A percentile compares a stretch with the other conserved stretches of the same genome.
These are phyloP conservation scores for Odontocolon sp. DNA, from an alignment of 2,888 invertebrate genomes.

Conservation along the genomic window DNA sequence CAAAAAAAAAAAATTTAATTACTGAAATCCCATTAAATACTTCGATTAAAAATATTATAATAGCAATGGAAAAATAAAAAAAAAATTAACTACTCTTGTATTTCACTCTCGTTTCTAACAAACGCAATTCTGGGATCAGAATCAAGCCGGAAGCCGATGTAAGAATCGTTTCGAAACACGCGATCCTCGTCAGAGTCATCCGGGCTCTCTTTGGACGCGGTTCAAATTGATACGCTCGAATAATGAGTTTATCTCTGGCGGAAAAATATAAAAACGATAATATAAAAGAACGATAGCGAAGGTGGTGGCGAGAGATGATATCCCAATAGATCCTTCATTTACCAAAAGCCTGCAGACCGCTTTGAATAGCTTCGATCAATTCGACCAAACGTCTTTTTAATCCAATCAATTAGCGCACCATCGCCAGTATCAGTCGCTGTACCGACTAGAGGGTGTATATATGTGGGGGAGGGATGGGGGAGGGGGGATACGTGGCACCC, in stretches of 20 bases:
- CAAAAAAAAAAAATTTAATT: no score
- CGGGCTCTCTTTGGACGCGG: conserved; percentile 29
- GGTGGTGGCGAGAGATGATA: background rate
- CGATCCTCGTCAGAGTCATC: conserved; percentile 37
- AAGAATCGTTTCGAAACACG: conserved; percentile 49
- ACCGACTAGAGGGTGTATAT: background rate
- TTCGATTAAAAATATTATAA: no score
- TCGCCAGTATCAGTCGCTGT: conserved; percentile 48
- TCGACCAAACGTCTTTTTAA: conserved; percentile 79
- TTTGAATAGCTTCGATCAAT: conserved; percentile 70
- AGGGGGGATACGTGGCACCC: conserved; percentile 26
- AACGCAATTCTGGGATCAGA: conserved; percentile 41
- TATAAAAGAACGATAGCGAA: conserved; percentile 28
- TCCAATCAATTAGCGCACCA: conserved; percentile 77
- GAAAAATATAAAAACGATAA: conserved; percentile 46
- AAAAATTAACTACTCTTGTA: no score
- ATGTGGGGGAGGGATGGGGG: background rate
- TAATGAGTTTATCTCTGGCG: conserved; percentile 59
- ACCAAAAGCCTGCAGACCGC: conserved; percentile 8
- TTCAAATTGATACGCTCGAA: conserved; percentile 55
- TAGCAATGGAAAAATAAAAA: background rate
- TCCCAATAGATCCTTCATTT: background rate
- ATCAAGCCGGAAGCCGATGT: conserved; percentile 26
- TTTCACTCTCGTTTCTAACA: conserved; percentile 39
- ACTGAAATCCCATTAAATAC: no score